Evolutionary conservation across 1,140 invertebrate genomes (phyloP), one percentile per base, ranked within the genome.

Genomic region (Solenopsis fugax): DNA sequence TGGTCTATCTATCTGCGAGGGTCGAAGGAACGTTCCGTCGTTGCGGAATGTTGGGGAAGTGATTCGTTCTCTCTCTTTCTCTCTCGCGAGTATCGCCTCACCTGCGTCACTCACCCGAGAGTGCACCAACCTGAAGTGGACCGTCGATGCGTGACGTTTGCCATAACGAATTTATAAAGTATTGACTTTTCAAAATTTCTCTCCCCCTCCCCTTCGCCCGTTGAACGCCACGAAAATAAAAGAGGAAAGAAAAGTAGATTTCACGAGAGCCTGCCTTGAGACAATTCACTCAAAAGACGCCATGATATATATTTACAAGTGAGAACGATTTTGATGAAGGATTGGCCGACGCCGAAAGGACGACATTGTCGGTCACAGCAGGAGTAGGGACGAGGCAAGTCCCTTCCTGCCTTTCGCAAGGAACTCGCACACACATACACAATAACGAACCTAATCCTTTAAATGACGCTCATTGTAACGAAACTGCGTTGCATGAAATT

Each of bases 401-500:
- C 65, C 5, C 7, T 41, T 41, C 52, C 29, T 29, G 29, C 29
- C 29, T 82, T 82, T 9, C 78, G 41, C 41, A 41, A 41, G 7
- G 7, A 41, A 41, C 29, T 29, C 2, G 2, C 29, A 29, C 2
- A 41, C 29, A 37, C 9, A 13, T 56, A n/a, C 10, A 10, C 6
- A 64, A 77, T 13, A 21, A 41, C 18, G 12, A 21, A 60, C 9
- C 13, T 2, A 41, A 54, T 12, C 34, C 29, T 67, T 56, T 72
- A 37, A 82, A 73, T 73, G 65, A 41, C 80, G 41, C 12, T 60
- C 10, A 4, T 37, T 34, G 21, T 24, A 10, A 56, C 10, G 50
- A 69, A 81, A 29, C 10, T 73, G 45, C 80, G 54, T 73, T 84
- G 41, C 34, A 82, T 13, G 18, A 5, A 45, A 34, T 37, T 58